A percentile compares a stretch with the other conserved stretches of the same genome.
These are phyloP conservation scores for Drosophila yakuba DNA, from an alignment of 1,140 invertebrate genomes.

Conservation along the genomic window DNA sequence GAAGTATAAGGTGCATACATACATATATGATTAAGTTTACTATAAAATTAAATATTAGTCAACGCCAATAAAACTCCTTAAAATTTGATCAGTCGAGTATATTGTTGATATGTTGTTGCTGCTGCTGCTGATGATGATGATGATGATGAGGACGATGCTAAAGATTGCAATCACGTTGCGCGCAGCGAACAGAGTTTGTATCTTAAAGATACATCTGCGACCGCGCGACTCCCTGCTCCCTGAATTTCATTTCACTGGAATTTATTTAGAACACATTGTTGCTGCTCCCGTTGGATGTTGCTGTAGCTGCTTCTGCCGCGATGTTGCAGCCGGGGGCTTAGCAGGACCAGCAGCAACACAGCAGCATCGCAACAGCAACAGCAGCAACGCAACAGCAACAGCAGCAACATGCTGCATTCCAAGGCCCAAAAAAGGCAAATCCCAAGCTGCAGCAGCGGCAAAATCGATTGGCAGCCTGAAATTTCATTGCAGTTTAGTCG, in stretches of 20 bases:
- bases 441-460: constrained; percentile 50
- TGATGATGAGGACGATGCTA: constrained; percentile 74
- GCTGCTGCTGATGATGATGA: constrained; percentile 60
- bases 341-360: constrained; percentile 26
- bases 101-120: constrained; percentile 26
- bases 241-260: constrained; percentile 76
- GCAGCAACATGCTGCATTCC: constrained; percentile 69
- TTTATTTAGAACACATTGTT: constrained; percentile 82
- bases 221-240: constrained; percentile 40
- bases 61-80: neutral
- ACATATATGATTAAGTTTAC: neutral
- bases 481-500: constrained; percentile 70
- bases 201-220: constrained; percentile 71
- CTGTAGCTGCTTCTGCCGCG: constrained; percentile 28
- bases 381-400: constrained; percentile 24
- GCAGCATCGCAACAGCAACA: constrained; percentile 17
- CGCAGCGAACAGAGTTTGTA: constrained; percentile 74
- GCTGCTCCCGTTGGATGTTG: constrained; percentile 41
- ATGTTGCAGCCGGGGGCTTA: constrained; percentile 36
- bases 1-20: neutral
- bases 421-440: constrained; percentile 80
- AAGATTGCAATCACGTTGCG: constrained; percentile 81
- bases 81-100: neutral
- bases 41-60: too few species aligned
- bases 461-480: constrained; percentile 61